Evolutionary conservation across 2,888 invertebrate genomes (phyloP).

Genomic region (Epinotia ramella): DNA sequence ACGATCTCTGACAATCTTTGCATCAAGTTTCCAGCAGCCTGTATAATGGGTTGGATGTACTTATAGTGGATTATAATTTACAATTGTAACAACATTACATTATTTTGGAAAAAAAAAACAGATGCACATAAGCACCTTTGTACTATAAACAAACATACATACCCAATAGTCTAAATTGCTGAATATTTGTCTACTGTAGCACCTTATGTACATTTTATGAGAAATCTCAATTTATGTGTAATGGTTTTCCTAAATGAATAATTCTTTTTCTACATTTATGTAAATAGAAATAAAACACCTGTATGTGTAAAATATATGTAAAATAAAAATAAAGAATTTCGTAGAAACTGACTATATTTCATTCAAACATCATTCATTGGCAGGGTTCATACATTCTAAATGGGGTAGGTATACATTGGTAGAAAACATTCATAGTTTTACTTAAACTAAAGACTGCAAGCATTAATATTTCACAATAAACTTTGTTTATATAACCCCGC

Average conservation of each 20-base stretch:
- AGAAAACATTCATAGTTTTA: not conserved
- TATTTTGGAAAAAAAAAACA: not conserved
- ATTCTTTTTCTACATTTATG: conserved; percentile 68
- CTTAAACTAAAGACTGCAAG: not conserved
- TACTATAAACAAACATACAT: not conserved
- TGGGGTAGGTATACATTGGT: not conserved
- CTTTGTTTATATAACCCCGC: not conserved
- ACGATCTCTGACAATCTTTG: too few relatives aligned
- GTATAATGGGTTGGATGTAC: too few relatives aligned
- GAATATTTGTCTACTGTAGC: conserved; percentile 24
- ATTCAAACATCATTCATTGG: conserved; percentile 42
- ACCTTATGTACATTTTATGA: conserved; percentile 47
- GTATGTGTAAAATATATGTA: conserved; percentile 79
- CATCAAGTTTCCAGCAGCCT: too few relatives aligned
- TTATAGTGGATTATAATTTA: too few relatives aligned
- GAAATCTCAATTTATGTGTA: conserved; percentile 63
- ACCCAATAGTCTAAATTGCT: conserved; percentile 24
- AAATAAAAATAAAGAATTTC: conserved; percentile 82
- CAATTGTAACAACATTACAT: not conserved
- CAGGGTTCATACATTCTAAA: conserved; percentile 11
- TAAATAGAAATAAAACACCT: conserved; percentile 66
- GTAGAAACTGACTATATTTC: conserved; percentile 72
- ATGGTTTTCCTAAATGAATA: conserved; percentile 59
- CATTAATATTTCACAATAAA: not conserved
- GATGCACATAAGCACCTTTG: not conserved